phyloP scores from a whole-genome alignment of 1,140 invertebrate genomes.

The Lasioglossum albipes region DNA sequence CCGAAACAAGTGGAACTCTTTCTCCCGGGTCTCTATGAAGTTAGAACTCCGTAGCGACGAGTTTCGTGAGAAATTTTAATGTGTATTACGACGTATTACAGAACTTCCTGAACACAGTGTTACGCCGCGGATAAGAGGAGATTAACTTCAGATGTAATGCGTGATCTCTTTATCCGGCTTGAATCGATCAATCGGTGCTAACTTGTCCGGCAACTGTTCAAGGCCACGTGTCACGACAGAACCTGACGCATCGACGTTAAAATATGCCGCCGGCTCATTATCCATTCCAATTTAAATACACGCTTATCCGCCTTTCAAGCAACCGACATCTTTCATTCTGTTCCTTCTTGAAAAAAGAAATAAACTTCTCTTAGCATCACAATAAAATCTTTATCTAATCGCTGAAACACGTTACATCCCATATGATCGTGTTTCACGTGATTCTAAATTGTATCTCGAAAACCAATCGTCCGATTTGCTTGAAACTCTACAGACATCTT shows the following conservation, averaged over 20 bases:
- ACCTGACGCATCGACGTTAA: background rate
- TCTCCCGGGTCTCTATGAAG: too few species aligned
- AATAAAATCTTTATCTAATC: too few species aligned
- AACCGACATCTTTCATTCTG: background rate
- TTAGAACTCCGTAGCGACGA: background rate
- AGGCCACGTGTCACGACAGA: background rate
- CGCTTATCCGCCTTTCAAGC: background rate
- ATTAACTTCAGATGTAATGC: background rate
- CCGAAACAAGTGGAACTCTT: too few species aligned
- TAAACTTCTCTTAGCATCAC: too few species aligned
- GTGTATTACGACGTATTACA: background rate
- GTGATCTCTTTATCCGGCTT: background rate
- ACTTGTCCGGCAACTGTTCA: background rate
- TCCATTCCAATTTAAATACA: slow-evolving; percentile 2
- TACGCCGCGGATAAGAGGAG: background rate
- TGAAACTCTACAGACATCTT: too few species aligned
- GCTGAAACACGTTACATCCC: too few species aligned
- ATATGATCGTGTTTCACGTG: too few species aligned
- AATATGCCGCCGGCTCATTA: background rate
- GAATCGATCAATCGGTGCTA: background rate
- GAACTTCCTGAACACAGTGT: background rate
- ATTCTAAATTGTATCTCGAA: too few species aligned
- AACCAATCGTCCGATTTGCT: too few species aligned
- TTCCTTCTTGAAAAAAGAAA: too few species aligned
- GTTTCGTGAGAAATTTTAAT: background rate